phyloP scores from a whole-genome alignment of 2,888 invertebrate genomes.

The Eremobia ochroleuca region DNA sequence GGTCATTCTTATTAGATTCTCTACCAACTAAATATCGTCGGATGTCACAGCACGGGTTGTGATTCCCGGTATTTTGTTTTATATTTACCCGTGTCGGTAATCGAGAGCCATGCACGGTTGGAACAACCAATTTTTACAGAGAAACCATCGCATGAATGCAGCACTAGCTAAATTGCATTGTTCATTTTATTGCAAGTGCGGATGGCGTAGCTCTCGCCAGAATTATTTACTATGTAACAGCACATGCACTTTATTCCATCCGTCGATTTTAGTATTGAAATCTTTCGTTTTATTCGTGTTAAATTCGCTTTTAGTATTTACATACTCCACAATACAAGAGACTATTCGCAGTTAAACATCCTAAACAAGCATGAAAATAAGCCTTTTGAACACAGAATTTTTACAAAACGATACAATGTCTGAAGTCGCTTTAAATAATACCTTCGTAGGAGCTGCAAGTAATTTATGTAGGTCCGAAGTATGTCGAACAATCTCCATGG shows the following conservation, averaged over 20 bases:
- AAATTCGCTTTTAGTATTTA: slow-evolving; percentile 67
- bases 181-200: slow-evolving; percentile 89
- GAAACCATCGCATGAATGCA: slow-evolving; percentile 85
- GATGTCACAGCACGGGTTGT: slow-evolving; percentile 63
- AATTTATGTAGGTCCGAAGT: slow-evolving; percentile 56
- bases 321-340: slow-evolving; percentile 34
- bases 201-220: slow-evolving; percentile 85
- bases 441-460: slow-evolving; percentile 29
- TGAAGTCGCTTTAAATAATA: slow-evolving; percentile 29
- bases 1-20: neutral
- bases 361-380: slow-evolving; percentile 27
- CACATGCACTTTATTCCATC: slow-evolving; percentile 87
- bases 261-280: slow-evolving; percentile 84
- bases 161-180: slow-evolving; percentile 89
- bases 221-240: slow-evolving; percentile 90
- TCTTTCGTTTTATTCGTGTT: slow-evolving; percentile 79
- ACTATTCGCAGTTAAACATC: slow-evolving; percentile 27
- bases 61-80: slow-evolving; percentile 74
- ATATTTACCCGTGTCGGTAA: slow-evolving; percentile 74
- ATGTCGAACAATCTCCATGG: slow-evolving; percentile 54
- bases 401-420: slow-evolving; percentile 19
- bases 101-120: slow-evolving; percentile 72
- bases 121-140: slow-evolving; percentile 82
- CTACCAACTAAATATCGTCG: slow-evolving; percentile 6
- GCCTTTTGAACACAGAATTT: slow-evolving; percentile 10